Evolutionary conservation across 2,113 vertebrate species (phyloP).

Genomic region (Oryzias celebensis): DNA sequence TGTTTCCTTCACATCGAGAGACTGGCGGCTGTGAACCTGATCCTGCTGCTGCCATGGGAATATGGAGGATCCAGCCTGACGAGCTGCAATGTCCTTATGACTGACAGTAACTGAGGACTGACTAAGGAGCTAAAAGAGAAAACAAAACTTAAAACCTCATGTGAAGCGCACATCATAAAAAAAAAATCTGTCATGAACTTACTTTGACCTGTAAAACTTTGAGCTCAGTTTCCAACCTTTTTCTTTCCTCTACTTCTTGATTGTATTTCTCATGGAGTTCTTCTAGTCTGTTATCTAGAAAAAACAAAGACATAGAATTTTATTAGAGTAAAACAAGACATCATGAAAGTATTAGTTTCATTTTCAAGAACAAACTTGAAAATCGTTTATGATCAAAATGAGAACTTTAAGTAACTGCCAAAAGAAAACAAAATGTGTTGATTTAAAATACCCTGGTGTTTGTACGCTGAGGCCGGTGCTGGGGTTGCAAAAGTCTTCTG

Average conservation of each 20-base stretch:
- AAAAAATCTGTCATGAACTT: constrained; percentile 34
- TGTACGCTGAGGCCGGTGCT: constrained; percentile 69
- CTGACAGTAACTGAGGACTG: constrained; percentile 72
- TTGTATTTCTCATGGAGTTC: constrained; percentile 87
- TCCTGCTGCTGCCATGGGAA: constrained; percentile 91
- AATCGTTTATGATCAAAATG: background rate
- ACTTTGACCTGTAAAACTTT: constrained; percentile 84
- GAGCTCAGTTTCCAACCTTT: constrained; percentile 83
- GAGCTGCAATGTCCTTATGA: constrained; percentile 87
- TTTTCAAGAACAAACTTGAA: background rate
- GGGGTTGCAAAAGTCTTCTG: constrained; percentile 77
- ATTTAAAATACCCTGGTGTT: constrained; percentile 75
- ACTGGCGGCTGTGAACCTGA: constrained; percentile 65
- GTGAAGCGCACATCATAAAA: constrained; percentile 2
- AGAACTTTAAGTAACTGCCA: background rate
- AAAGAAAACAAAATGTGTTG: background rate
- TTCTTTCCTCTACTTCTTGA: constrained; percentile 87
- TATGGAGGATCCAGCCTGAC: constrained; percentile 87
- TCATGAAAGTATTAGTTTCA: background rate
- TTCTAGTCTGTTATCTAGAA: constrained; percentile 80
- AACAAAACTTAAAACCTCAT: constrained; percentile 1
- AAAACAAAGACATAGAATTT: constrained; percentile 24
- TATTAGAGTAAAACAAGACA: background rate
- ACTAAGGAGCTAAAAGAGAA: constrained; percentile 61
- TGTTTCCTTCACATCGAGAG: constrained; percentile 74